Evolutionary conservation across 2,797 vertebrate species (phyloP).

Genomic region (Micrastur ruficollis): DNA sequence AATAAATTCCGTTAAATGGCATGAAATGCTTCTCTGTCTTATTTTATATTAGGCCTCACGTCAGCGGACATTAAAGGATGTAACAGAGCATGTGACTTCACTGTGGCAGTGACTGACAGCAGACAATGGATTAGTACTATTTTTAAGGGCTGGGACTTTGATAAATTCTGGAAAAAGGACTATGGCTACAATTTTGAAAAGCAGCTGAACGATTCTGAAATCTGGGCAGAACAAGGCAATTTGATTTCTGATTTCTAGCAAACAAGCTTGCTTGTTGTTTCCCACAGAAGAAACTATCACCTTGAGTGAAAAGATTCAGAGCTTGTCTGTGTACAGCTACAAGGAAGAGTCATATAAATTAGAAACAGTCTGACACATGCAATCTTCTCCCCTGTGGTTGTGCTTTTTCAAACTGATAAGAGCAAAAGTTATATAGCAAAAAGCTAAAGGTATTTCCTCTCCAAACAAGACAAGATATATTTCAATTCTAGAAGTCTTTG

Average conservation of each 20-base stretch:
- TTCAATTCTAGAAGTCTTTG: not conserved
- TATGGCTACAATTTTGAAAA: not conserved
- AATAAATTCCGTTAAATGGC: not conserved
- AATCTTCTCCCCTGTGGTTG: not conserved
- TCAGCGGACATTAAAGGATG: not conserved
- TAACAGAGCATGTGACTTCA: not conserved
- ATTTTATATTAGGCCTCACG: not conserved
- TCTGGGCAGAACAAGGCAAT: not conserved
- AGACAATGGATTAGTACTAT: not conserved
- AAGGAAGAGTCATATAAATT: not conserved
- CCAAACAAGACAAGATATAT: not conserved
- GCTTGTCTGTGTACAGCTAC: not conserved
- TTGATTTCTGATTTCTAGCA: not conserved
- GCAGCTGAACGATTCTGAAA: not conserved
- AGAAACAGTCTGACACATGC: not conserved
- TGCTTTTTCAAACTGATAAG: not conserved
- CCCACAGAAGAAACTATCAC: not conserved
- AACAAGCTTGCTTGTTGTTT: not conserved
- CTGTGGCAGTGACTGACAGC: not conserved
- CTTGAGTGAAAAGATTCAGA: not conserved
- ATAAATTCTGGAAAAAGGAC: not conserved
- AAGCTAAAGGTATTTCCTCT: not conserved
- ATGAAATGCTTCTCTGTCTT: not conserved
- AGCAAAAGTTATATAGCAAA: not conserved
- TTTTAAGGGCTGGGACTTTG: not conserved